These are phyloP conservation scores for Astur gentilis DNA, from an alignment of 2,113 vertebrate genomes.

Conservation along the genomic window DNA sequence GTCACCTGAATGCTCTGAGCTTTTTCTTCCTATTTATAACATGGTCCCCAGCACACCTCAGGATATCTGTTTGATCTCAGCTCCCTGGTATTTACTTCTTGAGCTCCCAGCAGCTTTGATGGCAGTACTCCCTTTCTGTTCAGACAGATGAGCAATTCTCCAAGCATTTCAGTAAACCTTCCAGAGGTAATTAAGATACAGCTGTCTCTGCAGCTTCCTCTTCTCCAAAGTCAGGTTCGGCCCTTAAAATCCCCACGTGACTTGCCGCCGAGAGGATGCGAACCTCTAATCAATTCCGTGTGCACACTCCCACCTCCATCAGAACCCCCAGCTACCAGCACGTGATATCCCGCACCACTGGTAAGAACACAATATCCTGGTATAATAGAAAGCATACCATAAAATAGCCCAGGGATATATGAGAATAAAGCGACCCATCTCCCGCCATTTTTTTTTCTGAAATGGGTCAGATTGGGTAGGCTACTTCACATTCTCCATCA, in stretches of 20 bases:
- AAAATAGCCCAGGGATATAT: neutral
- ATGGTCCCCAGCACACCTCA: neutral
- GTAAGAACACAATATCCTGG: slow-evolving; percentile 16
- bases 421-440: neutral
- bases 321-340: neutral
- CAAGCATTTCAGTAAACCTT: neutral
- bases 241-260: neutral
- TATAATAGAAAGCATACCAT: neutral
- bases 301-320: neutral
- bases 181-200: neutral
- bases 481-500: neutral
- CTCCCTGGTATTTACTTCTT: neutral
- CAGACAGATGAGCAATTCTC: neutral
- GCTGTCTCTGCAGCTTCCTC: slow-evolving; percentile 4
- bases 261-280: neutral
- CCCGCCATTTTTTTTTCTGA: neutral
- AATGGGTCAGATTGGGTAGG: neutral
- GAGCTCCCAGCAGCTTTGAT: neutral
- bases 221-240: neutral
- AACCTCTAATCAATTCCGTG: neutral
- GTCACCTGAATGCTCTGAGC: neutral
- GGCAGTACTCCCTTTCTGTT: neutral
- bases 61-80: neutral
- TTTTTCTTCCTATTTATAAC: neutral
- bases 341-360: neutral